Conservation (phyloP, 2,888 invertebrate genomes). For the Geotrupes spiniger region DNA sequence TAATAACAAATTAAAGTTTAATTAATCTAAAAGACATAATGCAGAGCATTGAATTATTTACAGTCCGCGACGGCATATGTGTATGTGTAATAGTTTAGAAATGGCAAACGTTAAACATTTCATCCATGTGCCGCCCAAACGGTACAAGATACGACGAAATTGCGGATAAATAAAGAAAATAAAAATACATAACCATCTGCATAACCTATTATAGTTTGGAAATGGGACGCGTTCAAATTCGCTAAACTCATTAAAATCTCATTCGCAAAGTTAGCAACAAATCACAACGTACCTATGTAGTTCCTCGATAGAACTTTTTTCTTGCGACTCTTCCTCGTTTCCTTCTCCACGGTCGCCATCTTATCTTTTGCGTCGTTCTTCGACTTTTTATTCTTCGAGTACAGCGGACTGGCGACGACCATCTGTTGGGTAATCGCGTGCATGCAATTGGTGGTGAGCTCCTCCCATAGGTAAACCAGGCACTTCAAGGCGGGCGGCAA, state of each 20-base stretch:
- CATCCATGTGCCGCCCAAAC: no score
- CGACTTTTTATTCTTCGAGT: constrained; percentile 35
- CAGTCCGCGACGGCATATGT: no score
- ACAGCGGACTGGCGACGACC: constrained; percentile 57
- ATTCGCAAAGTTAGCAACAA: constrained; percentile 3
- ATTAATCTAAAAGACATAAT: no score
- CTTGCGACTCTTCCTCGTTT: constrained; percentile 57
- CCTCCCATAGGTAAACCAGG: constrained; percentile 88
- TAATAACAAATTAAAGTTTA: no score
- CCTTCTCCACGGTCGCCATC: constrained; percentile 45
- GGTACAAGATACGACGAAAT: no score
- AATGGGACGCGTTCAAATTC: no score
- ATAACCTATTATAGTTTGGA: no score
- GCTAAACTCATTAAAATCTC: constrained; percentile 11
- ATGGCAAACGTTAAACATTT: no score
- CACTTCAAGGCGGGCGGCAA: constrained; percentile 86
- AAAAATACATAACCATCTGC: no score
- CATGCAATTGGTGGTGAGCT: constrained; percentile 67
- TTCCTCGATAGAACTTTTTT: constrained; percentile 54
- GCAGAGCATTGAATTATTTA: no score
- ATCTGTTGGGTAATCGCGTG: constrained; percentile 65
- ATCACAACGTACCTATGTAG: constrained; percentile 40
- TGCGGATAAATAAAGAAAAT: no score
- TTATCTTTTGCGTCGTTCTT: constrained; percentile 48
- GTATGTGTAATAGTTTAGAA: no score